A percentile compares a stretch with the other conserved stretches of the same genome.
Evolutionary conservation across 2,797 vertebrate genomes (phyloP).

Genomic region (Gadopsis marmoratus): DNA sequence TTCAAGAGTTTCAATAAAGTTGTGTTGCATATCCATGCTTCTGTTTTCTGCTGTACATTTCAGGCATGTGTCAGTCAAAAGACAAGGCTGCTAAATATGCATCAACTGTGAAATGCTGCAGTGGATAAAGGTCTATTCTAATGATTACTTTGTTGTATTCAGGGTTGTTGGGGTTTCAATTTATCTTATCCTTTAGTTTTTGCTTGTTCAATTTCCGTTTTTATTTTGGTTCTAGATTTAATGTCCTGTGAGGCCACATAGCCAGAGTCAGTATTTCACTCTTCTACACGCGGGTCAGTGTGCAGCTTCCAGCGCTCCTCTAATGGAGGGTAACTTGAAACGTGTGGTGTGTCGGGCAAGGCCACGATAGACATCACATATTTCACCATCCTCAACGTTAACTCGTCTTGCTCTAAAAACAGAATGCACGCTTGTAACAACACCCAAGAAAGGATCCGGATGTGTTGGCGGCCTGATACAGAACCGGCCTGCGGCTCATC

Average conservation of each 20-base stretch:
- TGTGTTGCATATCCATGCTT: conserved; percentile 84
- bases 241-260: background rate
- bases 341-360: background rate
- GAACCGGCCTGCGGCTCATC: background rate
- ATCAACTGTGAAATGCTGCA: background rate
- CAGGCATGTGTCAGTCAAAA: background rate
- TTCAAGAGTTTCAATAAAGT: conserved; percentile 90
- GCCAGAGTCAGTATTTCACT: background rate
- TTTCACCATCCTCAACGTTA: background rate
- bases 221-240: background rate
- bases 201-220: background rate
- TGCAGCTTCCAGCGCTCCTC: background rate
- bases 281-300: background rate
- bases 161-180: background rate
- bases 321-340: background rate
- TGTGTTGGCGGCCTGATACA: background rate
- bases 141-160: conserved; percentile 1
- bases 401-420: background rate
- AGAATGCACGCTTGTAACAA: background rate
- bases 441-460: background rate
- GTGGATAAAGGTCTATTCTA: background rate
- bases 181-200: background rate
- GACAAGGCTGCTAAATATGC: background rate
- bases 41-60: conserved; percentile 27
- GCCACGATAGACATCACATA: background rate